phyloP scores from a whole-genome alignment of 2,113 vertebrate species.

The Solenodon paradoxus region DNA sequence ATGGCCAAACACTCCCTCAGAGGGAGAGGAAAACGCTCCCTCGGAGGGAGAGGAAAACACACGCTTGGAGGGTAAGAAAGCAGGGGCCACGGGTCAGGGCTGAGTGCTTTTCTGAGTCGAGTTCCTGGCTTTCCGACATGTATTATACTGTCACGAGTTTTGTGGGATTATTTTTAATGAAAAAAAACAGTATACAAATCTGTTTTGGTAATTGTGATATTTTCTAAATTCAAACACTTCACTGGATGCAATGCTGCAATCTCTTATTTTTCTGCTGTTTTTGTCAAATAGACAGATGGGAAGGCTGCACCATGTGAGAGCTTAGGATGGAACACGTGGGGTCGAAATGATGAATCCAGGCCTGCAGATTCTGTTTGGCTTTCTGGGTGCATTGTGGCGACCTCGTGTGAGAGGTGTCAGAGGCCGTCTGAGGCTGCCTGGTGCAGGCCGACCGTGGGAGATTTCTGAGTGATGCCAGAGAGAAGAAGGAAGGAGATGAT shows the following conservation, averaged over 20 bases:
- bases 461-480: neutral
- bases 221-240: conserved; percentile 78
- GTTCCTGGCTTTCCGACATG: conserved; percentile 59
- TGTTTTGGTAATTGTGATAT: conserved; percentile 67
- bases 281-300: conserved; percentile 76
- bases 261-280: conserved; percentile 74
- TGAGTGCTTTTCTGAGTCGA: neutral
- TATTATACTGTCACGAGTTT: conserved; percentile 62
- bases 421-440: neutral
- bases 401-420: conserved; percentile 21
- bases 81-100: neutral
- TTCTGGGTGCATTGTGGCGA: conserved; percentile 32
- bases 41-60: conserved; percentile 42
- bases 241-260: conserved; percentile 66
- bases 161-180: conserved; percentile 76
- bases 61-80: neutral
- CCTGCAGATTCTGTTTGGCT: conserved; percentile 37
- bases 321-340: conserved; percentile 34
- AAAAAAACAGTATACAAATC: conserved; percentile 75
- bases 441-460: neutral
- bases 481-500: no score
- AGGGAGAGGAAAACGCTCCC: conserved; percentile 47
- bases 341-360: conserved; percentile 68
- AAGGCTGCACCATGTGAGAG: conserved; percentile 66
- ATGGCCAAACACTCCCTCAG: conserved; percentile 16